Base-by-base conservation (phyloP, 2,113 vertebrate species). In the Pelusios castaneus region DNA sequence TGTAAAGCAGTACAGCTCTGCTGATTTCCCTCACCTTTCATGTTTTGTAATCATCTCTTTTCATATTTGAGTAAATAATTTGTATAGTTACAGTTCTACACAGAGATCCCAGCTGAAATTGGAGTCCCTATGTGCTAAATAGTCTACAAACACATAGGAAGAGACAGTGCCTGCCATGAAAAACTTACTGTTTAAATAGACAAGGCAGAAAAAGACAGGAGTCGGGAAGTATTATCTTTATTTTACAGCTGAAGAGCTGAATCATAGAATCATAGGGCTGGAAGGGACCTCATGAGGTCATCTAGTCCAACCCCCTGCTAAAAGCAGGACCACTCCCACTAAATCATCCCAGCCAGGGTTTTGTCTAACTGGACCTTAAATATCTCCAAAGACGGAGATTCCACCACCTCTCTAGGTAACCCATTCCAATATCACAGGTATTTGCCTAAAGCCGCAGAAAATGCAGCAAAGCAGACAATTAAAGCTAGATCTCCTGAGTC, bases 41-140 rank as follows among this genome's bases (percentile, higher is more conserved):
- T 60, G 55, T 3, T 70, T 43, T 22, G 24, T 58, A 24, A 58
- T 43, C 41, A 14, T 75, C 24, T 43, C 67, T 25, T 13, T 27
- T 27, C 24, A 24, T 24, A 75, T 43, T 43, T 45, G 38, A 75
- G 24, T 38, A 70, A 41, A 75, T 41, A 14, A 75, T 75, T 2
- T 75, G n/a, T 75, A 45, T n/a, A 10, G 17, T 67, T 17, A 75
- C 52, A 54, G 24, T 38, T 87, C 34, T 13, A 75, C 17, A 34
- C 41, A 10, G 22, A 14, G 3, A 17, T 79, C 41, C 80, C 56
- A 84, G 25, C 2, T 0, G 0, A 52, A 83, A 81, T 0, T 45
- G 47, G 38, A 73, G 29, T 43, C 45, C 84, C 25, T 78, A 67
- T 0, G 2, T 13, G 43, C 5, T 51, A 38, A 21, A 75, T 78